Percentiles rank a stretch among this genome's conserved stretches.
Evolutionary conservation across 2,797 vertebrate species (phyloP).

Genomic region (Notolepis coatsorum): DNA sequence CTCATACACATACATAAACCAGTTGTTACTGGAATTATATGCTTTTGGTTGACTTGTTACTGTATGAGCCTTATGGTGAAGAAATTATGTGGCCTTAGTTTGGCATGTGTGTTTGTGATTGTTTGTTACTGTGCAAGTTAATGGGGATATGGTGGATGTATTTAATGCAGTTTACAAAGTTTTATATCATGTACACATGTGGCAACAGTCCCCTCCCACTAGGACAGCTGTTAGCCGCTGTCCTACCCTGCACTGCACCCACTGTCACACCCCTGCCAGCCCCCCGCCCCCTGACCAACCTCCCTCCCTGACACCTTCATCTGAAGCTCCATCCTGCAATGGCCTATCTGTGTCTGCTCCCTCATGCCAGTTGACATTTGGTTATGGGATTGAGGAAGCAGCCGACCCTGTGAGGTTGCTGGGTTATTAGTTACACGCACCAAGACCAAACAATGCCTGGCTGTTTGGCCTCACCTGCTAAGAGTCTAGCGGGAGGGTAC

Average conservation of each 20-base stretch:
- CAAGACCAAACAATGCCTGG: neutral
- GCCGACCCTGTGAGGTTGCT: neutral
- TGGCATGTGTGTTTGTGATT: conserved; percentile 14
- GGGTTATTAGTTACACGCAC: neutral
- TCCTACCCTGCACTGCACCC: conserved; percentile 20
- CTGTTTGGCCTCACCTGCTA: neutral
- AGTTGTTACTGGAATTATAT: conserved; percentile 50
- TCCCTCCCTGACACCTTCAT: conserved; percentile 36
- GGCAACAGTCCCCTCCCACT: conserved; percentile 40
- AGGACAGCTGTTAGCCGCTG: conserved; percentile 65
- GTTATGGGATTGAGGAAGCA: neutral
- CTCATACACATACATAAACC: conserved; percentile 35
- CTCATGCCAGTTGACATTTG: neutral
- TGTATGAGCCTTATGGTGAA: neutral
- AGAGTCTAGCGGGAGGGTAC: neutral
- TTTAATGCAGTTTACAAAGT: conserved; percentile 22
- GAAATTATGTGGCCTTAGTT: neutral
- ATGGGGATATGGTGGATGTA: conserved; percentile 10
- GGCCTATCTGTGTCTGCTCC: conserved; percentile 3
- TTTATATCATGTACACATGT: conserved; percentile 40
- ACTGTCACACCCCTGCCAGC: conserved; percentile 53
- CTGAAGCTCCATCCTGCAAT: conserved; percentile 19
- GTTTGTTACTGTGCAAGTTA: conserved; percentile 14
- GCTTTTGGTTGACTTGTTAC: conserved; percentile 12
- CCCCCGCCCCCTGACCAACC: conserved; percentile 1